Conservation (phyloP, 1,140 invertebrate genomes). For the Pseudomyrmex sp. region DNA sequence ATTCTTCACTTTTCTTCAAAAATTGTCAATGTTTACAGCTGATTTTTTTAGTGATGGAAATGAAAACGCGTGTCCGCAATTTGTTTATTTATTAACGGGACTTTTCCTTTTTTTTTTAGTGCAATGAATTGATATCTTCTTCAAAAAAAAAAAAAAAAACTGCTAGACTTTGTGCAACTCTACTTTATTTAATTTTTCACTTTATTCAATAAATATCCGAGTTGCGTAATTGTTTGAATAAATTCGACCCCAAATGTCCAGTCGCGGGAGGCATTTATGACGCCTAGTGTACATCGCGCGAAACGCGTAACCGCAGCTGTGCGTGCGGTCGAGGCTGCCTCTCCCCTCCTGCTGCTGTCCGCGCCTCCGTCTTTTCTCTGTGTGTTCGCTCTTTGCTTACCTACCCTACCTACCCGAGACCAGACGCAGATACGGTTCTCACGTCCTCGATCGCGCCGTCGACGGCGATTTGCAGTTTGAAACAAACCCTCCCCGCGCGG, state of each 20-base stretch:
- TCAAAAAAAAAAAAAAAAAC: too few relatives aligned
- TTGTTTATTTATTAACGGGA: too few relatives aligned
- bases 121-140: too few relatives aligned
- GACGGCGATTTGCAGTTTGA: constrained; percentile 74
- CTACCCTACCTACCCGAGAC: constrained; percentile 69
- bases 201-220: neutral
- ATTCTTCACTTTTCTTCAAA: too few relatives aligned
- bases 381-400: constrained; percentile 66
- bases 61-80: too few relatives aligned
- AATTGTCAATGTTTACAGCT: too few relatives aligned
- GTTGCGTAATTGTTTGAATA: neutral
- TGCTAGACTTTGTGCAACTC: neutral
- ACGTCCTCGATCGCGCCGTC: constrained; percentile 75
- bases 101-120: too few relatives aligned
- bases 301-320: constrained; percentile 81
- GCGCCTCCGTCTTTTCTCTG: constrained; percentile 34
- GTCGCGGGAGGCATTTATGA: constrained; percentile 33
- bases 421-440: constrained; percentile 77
- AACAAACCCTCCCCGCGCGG: constrained; percentile 60
- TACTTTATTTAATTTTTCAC: neutral
- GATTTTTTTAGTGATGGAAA: too few relatives aligned
- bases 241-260: neutral
- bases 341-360: constrained; percentile 31
- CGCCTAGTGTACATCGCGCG: constrained; percentile 76
- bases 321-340: constrained; percentile 73